Base-by-base conservation (phyloP, 2,113 vertebrate species). In the Puntigrus tetrazona region DNA sequence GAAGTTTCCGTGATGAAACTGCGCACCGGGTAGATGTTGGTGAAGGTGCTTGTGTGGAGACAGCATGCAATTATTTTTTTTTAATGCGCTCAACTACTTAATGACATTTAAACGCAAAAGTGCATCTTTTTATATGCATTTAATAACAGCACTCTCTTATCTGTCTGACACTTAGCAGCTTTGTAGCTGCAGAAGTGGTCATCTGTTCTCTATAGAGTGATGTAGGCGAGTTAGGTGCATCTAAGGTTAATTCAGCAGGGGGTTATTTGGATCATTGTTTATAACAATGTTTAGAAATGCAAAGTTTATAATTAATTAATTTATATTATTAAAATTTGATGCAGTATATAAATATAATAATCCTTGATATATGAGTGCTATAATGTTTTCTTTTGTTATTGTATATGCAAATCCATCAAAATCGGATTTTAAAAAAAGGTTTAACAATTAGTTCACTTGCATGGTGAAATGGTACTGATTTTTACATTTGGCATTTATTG, bases 171-270 rank as follows among this genome's bases (percentile, higher is more conserved):
- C 75, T n/a, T 25, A 38, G 22, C 36, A 22, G 50, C 38, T 78
- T 78, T 73, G 22, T 45, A 45, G 22, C 38, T 73, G 11, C n/a
- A 73, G 70, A 73, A 73, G 70, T 73, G n/a, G n/a, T 43, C 38
- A 27, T 41, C 11, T 43, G 69, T 25, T 43, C 69, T 43, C 38
- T 43, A 7, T 5, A 72, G 38, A 16, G 69, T 13, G 8, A 70
- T 11, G 11, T 43, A 25, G 22, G 65, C 1, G 0, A 43, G 22
- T n/a, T 14, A 31, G 27, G 4, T 38, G 20, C 10, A 38, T 25
- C 69, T 67, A 7, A 67, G 14, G 63, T 67, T 29, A 34, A 3
- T 34, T 67, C 29, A 20, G 22, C 38, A 16, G 20, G 22, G 22
- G n/a, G 69, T 41, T 50, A 14, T 50, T 50, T 50, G 16, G 4